Base-by-base conservation (phyloP, 2,888 invertebrate species). In the Drosophila conformis region DNA sequence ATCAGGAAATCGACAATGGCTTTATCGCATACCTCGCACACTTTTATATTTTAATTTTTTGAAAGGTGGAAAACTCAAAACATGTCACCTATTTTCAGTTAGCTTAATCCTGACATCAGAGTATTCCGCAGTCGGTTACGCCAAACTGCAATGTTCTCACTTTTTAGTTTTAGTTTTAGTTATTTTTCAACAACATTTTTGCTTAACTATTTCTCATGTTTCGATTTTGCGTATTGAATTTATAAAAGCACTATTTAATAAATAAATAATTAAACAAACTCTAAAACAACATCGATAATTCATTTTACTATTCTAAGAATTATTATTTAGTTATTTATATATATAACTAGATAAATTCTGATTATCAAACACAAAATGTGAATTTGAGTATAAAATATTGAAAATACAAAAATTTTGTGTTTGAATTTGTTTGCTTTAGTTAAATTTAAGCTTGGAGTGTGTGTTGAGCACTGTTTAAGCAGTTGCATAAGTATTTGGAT, bases 201-300 rank as follows among this genome's bases (percentile, higher is more conserved):
- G 42, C 36, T 63, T 0, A 33, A 42, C 21, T 40, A 38, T 68
- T 27, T 31, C 21, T 21, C 51, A 38, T 42, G 29, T 49, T 69
- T 52, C 10, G 21, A 46, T 53, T 58, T 29, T 57, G 31, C 6
- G 11, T 25, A 35, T 54, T 3, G 11, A 21, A 21, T 21, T 42
- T 21, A 21, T 21, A 54, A 54, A 36, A 36, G 3, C 25, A 25
- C 5, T 25, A 25, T n/a, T 42, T 42, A n/a, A 49, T 15, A 35
- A 15, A 29, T 42, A 65, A 33, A 33, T 18, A 40, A 35, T 42
- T 66, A 4, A 56, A 31, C 6, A 51, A 31, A 13, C 6, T 13
- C 2, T 29, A n/a, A 5, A 29, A 51, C 6, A n/a, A 3, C 3
- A n/a, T 1, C 6, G 1, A 3, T 5, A 25, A 51, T 29, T 51